Evolutionary conservation across 2,113 vertebrate genomes (phyloP).

Genomic region (Heterotilapia buettikoferi): DNA sequence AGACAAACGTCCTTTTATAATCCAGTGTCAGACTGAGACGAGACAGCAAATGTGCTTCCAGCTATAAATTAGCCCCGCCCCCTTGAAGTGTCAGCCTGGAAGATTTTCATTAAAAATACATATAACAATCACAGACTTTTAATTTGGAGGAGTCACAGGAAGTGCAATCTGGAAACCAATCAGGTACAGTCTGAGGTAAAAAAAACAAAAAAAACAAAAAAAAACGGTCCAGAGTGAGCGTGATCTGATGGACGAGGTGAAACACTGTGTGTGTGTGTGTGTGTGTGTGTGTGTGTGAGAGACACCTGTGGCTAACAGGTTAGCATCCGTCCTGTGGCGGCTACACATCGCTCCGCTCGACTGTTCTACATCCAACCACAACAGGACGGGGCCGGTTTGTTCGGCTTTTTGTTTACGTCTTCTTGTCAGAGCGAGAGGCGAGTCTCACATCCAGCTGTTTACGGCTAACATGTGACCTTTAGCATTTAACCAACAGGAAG

Average conservation of each 20-base stretch:
- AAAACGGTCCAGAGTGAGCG: accelerated
- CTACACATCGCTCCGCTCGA: background rate
- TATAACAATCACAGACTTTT: background rate
- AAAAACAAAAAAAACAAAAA: background rate
- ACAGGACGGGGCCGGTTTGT: background rate
- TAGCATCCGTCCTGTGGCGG: background rate
- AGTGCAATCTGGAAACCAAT: background rate
- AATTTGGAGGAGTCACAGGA: background rate
- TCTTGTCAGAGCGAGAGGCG: background rate
- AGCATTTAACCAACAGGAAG: background rate
- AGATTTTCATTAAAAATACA: background rate
- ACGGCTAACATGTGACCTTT: background rate
- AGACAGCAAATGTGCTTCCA: background rate
- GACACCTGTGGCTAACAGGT: background rate
- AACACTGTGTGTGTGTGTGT: background rate
- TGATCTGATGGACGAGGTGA: background rate
- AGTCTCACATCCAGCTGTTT: background rate
- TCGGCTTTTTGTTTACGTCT: background rate
- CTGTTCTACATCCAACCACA: background rate
- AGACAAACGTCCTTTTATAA: background rate
- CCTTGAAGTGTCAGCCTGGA: background rate
- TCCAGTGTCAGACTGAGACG: background rate
- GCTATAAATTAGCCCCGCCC: background rate
- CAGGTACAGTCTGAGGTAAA: background rate
- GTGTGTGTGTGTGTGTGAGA: accelerated